Evolutionary conservation across 2,888 invertebrate genomes (phyloP).

Genomic region (Dolichomitus sp.): DNA sequence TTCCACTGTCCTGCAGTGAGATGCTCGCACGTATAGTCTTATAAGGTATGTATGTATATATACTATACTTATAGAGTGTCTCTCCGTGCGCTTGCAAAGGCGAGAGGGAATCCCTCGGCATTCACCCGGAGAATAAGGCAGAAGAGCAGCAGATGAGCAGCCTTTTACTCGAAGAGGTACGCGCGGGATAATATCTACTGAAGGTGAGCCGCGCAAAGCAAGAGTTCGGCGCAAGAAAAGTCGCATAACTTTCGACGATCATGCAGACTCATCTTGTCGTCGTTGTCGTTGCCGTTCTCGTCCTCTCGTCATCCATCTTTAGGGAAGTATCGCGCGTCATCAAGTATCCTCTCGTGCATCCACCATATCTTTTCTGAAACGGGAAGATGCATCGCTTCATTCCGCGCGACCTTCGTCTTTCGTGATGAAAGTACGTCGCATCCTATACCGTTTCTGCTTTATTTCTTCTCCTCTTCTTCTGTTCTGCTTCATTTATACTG

Average conservation of each 20-base stretch:
- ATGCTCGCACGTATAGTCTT: constrained; percentile 79
- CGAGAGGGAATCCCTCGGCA: constrained; percentile 58
- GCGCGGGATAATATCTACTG: constrained; percentile 74
- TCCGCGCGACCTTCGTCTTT: constrained; percentile 60
- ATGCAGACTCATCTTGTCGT: constrained; percentile 76
- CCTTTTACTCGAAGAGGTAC: constrained; percentile 58
- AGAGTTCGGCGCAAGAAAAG: constrained; percentile 76
- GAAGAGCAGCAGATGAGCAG: constrained; percentile 14
- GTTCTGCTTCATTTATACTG: background rate
- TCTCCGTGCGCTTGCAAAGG: constrained; percentile 1
- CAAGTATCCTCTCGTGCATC: constrained; percentile 19
- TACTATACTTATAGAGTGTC: background rate
- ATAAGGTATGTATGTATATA: background rate
- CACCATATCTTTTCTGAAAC: constrained; percentile 29
- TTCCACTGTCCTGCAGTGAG: constrained; percentile 28
- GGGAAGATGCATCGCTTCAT: constrained; percentile 82
- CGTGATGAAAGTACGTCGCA: constrained; percentile 30
- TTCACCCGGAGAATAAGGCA: constrained; percentile 62
- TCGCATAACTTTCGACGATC: constrained; percentile 81
- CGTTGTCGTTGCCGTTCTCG: constrained; percentile 70
- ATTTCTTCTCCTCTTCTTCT: constrained; percentile 28
- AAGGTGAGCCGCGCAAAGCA: constrained; percentile 44
- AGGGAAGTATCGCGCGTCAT: constrained; percentile 41
- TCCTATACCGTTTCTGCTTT: background rate
- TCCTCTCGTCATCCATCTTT: constrained; percentile 57